phyloP scores from a whole-genome alignment of 2,888 invertebrate species.

The Subacronicta megacephala region DNA sequence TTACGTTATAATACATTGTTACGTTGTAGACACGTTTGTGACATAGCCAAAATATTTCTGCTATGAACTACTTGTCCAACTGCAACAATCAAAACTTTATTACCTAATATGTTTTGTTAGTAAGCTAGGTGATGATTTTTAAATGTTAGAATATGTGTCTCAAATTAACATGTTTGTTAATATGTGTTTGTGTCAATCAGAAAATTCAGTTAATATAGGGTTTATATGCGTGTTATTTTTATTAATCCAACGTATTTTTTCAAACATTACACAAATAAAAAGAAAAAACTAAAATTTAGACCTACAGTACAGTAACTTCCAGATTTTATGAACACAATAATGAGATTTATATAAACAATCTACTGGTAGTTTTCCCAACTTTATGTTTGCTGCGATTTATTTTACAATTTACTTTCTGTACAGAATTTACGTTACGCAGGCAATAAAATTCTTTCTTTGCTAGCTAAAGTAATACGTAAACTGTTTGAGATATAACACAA shows the following conservation, averaged over 20 bases:
- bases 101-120: too few relatives aligned
- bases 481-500: conserved; percentile 35
- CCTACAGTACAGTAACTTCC: conserved; percentile 1
- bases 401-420: conserved; percentile 22
- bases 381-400: conserved; percentile 9
- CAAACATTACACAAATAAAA: too few relatives aligned
- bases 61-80: conserved; percentile 25
- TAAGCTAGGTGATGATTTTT: too few relatives aligned
- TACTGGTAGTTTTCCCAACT: conserved; percentile 16
- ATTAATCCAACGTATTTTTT: too few relatives aligned
- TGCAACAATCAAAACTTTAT: too few relatives aligned
- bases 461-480: conserved; percentile 21
- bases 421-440: conserved; percentile 10
- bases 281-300: conserved; percentile 27
- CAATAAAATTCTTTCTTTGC: conserved; percentile 23
- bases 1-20: conserved; percentile 22
- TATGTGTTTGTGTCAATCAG: too few relatives aligned
- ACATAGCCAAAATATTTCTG: too few relatives aligned
- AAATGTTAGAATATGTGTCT: too few relatives aligned
- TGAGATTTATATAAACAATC: conserved; percentile 19
- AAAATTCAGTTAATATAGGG: too few relatives aligned
- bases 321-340: conserved; percentile 28
- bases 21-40: neutral
- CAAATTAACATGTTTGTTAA: too few relatives aligned
- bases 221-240: too few relatives aligned